Base-by-base conservation (phyloP, 2,113 vertebrate species). In the Martes martes region DNA sequence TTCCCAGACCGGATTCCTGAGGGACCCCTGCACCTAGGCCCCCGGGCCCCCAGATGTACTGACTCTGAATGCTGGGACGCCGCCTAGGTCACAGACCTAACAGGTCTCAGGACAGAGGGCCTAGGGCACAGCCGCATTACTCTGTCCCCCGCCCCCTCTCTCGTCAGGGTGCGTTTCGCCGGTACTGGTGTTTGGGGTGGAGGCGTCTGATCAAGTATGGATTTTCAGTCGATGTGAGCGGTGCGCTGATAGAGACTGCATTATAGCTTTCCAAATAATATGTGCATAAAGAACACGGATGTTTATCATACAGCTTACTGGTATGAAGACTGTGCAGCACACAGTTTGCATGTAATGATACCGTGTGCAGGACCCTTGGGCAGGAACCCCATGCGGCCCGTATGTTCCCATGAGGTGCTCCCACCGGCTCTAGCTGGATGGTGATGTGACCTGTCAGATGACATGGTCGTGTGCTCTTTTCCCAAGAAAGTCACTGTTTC, bases 371-470 rank as follows among this genome's bases (percentile, higher is more conserved):
- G 1, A 6, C 13, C 9, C 13, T 63, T 11, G 2, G 18, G 42
- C 71, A 19, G 0, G 15, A 28, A 13, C 1, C 0, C 39, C 39
- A 11, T 5, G 2, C 0, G 0, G 28, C 31, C 7, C 33, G 0
- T 6, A 10, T 33, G 15, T 50, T 2, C 36, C 57, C 36, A n/a
- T 7, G 11, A 21, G 73, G 26, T 4, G 31, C 45, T 63, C 18
- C 8, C 10, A 1, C 0, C 1, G 9, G 13, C 8, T 19, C 28
- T 36, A 13, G 31, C 28, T 3, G 45, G 42, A 65, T 21, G 6
- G 0, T 6, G 45, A 21, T 9, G 36, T 28, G 59, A 28, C 23
- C 11, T n/a, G 9, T 36, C 42, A 11, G 45, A 36, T 65, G 18
- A 6, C 33, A 21, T 1, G 3, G 9, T 31, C 24, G 15, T 5